Evolutionary conservation across 2,113 vertebrate genomes (phyloP), one percentile per base, ranked within the genome.

Genomic region (Mesembrinibis cayennensis): DNA sequence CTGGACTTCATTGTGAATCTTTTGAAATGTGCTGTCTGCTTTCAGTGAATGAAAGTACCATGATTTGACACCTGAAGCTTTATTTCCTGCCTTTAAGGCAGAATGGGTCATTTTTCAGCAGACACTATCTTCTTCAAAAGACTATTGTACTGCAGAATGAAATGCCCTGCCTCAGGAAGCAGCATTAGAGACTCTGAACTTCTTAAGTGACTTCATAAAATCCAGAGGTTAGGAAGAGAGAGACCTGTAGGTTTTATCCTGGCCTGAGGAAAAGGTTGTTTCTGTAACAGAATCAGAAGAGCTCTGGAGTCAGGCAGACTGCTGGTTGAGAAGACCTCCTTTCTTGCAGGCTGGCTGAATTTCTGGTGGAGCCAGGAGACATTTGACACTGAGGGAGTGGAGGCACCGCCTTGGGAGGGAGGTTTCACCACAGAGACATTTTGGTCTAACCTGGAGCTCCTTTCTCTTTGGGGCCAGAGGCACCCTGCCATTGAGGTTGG

Each of bases 51-150:
- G 38, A 53, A 85, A 81, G 69, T 69, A 59, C 69, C 11, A 7
- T 67, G 76, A 76, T 83, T 93, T 91, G 76, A 96, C 77, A 90
- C 81, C 82, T 90, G 91, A 88, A 86, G 81, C 56, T 93, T 93
- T 95, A 93, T 97, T 96, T 96, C 70, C 77, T 94, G 42, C 73
- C 53, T 91, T 95, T 89, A 93, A 82, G 95, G 58, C 29, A 89
- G 73, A 87, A 62, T 65, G 53, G 73, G 83, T 79, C 45, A 72
- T 95, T 95, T 97, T 91, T 92, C 84, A 88, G 53, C 78, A 91
- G 78, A 76, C 38, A 88, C 7, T 69, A 18, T 53, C 79, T 87
- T 92, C 72, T 94, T 93, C 96, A 96, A 93, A 96, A 91, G 73
- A 17, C 40, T 47, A 80, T 69, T 90, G 89, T 92, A 70, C 59